Evolutionary conservation across 2,888 invertebrate species (phyloP), one percentile per base, ranked within the genome.

Genomic region (Ceramica pisi): DNA sequence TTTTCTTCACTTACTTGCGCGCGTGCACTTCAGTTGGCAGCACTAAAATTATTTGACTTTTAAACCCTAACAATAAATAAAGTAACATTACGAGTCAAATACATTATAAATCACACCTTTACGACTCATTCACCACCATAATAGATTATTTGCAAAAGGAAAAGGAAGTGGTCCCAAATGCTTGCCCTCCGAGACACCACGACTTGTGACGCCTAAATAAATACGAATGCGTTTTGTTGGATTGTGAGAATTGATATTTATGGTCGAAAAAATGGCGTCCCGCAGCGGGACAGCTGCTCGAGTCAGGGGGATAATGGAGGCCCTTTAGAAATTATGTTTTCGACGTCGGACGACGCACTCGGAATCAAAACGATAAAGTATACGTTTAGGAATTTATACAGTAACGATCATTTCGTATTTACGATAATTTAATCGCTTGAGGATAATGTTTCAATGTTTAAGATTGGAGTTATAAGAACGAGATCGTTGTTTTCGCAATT

Each of bases 211-310:
- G 89, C 90, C 91, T 93, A 94, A 95, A 95, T 94, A 94, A 95
- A 94, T 94, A 95, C 92, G 93, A 95, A 95, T 94, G 94, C 90
- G 90, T 92, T 92, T 92, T 92, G 92, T 93, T 92, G 91, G 92
- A 90, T 91, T 91, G 92, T 91, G 92, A 90, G 94, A 94, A 95
- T 95, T 95, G 95, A 95, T 95, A 95, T 95, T 95, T 95, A 95
- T 93, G 93, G 90, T 91, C 89, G 90, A 94, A 94, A 94, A 94
- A 94, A 92, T 89, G 92, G 86, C 89, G 87, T 90, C 94, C 94
- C 92, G 91, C 91, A 80, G 94, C 78, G 93, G 83, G 88, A 86
- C 94, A 94, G 92, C 92, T 93, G 93, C 90, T 85, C 87, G 79
- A 85, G 82, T 76, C 72, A 76, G 67, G 75, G 84, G 86, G 82